Evolutionary conservation across 2,797 vertebrate species (phyloP), one percentile per base, ranked within the genome.

Genomic region (Carduelis carduelis): DNA sequence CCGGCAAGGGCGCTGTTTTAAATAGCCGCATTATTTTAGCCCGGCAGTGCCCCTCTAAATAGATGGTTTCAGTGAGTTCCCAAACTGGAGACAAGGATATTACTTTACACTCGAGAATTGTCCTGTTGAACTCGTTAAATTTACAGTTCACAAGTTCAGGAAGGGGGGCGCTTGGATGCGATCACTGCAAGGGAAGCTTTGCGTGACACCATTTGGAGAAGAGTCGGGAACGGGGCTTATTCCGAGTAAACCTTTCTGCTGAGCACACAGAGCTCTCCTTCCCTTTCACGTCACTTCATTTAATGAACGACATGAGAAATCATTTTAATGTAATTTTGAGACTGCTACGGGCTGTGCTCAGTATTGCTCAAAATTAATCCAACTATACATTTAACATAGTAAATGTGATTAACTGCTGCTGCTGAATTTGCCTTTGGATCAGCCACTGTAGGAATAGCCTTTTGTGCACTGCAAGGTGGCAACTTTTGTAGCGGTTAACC

Each of bases 71-170:
- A 70, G 77, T 76, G 43, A 53, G 83, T 93, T 93, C 72, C 65
- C 72, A 44, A 93, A 81, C 60, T 74, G 79, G 89, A 93, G 85
- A 91, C 90, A 89, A 92, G 87, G 93, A 74, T 95, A 94, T 96
- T 96, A 71, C 52, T 93, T 96, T 88, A 95, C 95, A n/a, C 44
- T 86, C 79, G 43, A 95, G 90, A 95, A 91, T 89, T 80, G 91
- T 39, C 76, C 85, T 52, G 14, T 83, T 90, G 94, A 95, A 71
- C 72, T 71, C 61, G 68, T 55, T 95, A 61, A 69, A 94, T 89
- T 95, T 76, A 53, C 96, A 81, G 88, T 90, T 93, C 83, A 65
- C 43, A 75, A 91, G 74, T 88, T 90, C 70, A 81, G 80, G 77
- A 68, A 78, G 95, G 64, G 61, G 16, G 75, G 18, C 2, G 3